Evolutionary conservation across 1,140 invertebrate genomes (phyloP).

Genomic region (Drosophila arizonae): DNA sequence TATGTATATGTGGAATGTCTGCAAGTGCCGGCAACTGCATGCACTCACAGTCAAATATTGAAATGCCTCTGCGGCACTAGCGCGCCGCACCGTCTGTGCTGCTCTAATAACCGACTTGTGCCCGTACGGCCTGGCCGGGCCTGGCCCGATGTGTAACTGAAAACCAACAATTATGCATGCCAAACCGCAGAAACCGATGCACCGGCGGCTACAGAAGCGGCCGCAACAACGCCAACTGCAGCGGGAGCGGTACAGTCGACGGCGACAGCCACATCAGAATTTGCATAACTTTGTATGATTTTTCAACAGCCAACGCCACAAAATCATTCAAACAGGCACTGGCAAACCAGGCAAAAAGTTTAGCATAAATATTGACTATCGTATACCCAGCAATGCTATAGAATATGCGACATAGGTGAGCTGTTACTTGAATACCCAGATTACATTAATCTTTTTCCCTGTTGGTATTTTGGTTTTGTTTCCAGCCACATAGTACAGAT

Average conservation of each 20-base stretch:
- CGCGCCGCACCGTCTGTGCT: conserved; percentile 2
- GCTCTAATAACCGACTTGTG: conserved; percentile 36
- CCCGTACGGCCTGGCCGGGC: conserved; percentile 16
- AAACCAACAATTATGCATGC: conserved; percentile 81
- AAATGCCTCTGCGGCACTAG: conserved; percentile 26
- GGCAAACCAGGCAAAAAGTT: background rate
- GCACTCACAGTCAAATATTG: conserved; percentile 20
- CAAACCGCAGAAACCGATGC: conserved; percentile 76
- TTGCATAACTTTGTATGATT: conserved; percentile 81
- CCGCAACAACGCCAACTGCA: conserved; percentile 22
- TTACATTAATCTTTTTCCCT: no score
- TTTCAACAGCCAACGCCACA: conserved; percentile 73
- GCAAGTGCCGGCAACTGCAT: conserved; percentile 3
- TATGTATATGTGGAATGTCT: background rate
- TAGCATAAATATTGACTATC: background rate
- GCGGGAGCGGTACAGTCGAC: conserved; percentile 27
- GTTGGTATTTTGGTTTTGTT: no score
- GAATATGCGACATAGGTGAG: no score
- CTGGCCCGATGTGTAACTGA: conserved; percentile 71
- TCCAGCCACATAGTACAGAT: no score
- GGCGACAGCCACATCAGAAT: conserved; percentile 68
- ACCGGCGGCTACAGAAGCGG: conserved; percentile 19
- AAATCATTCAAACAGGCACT: conserved; percentile 77
- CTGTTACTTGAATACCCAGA: no score
- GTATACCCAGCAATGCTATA: conserved; percentile 17